Base-by-base conservation (phyloP, 2,797 vertebrate genomes). In the Parambassis ranga region DNA sequence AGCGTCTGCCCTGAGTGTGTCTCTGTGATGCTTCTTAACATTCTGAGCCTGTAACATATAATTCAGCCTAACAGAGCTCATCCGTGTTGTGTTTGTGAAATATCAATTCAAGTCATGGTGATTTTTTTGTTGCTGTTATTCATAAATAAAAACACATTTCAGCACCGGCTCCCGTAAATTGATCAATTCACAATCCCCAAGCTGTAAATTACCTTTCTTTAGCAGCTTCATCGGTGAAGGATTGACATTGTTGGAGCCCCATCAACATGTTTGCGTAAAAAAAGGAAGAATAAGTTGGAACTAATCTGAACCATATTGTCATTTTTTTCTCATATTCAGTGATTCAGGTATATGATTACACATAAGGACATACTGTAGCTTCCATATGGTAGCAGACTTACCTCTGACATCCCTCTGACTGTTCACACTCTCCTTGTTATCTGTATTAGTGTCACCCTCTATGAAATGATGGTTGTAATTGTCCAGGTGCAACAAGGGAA, bases 391-490 rank as follows among this genome's bases (percentile, higher is more conserved):
- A 48, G 18, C 47, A 30, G 44, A 52, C 23, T 76, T 56, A 55
- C 49, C 26, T 20, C 18, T 52, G 60, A 62, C 46, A 72, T 59
- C 48, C 18, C 10, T 33, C 39, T 5, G 3, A 42, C 56, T 71
- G 51, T 46, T 65, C 27, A 32, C 11, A 6, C 49, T 61, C 24
- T 58, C 28, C 43, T 65, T 48, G 35, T 84, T 83, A 75, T 65
- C 55, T 48, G 37, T 53, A 70, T 77, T 82, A 75, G 23, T 46
- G 61, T 81, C 67, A 50, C 37, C 50, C 23, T 41, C 39, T 52
- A 57, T 80, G 50, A 84, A 73, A 83, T 77, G 38, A 81, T 60
- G 43, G 47, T 46, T 55, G 49, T 81, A 76, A 83, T 80, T 72
- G 65, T 68, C 44, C 79, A 84, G 81, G 71, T 86, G 71, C 77